A percentile compares a stretch with the other conserved stretches of the same genome.
These are phyloP conservation scores for Druon quercuslanigerum DNA, from an alignment of 1,140 invertebrate species.

Conservation along the genomic window DNA sequence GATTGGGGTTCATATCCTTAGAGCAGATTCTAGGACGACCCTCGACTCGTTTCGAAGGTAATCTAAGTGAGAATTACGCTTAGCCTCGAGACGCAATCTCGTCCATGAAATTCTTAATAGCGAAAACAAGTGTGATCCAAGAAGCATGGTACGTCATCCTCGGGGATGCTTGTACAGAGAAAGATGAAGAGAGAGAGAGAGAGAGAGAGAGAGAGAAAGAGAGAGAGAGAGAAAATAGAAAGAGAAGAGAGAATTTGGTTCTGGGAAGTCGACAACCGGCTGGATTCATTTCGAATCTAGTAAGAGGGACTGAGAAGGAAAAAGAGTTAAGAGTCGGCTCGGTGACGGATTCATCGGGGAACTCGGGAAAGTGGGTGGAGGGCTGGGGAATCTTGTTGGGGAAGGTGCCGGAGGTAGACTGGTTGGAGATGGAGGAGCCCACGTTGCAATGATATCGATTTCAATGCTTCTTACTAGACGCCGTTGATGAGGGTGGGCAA, in stretches of 20 bases:
- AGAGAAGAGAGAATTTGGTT: conserved; percentile 39
- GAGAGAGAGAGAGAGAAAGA: background rate
- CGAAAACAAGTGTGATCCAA: conserved; percentile 57
- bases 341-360: conserved; percentile 62
- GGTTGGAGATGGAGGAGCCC: conserved; percentile 61
- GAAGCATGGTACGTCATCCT: conserved; percentile 41
- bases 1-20: conserved; percentile 32
- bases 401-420: conserved; percentile 53
- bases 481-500: conserved; percentile 72
- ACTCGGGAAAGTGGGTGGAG: conserved; percentile 41
- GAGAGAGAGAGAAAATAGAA: too few relatives aligned
- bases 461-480: conserved; percentile 75
- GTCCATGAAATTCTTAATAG: conserved; percentile 55
- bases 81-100: conserved; percentile 49
- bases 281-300: conserved; percentile 14
- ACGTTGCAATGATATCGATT: conserved; percentile 76
- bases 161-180: conserved; percentile 28
- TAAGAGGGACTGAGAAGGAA: conserved; percentile 46
- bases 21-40: background rate
- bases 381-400: conserved; percentile 37
- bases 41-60: conserved; percentile 35
- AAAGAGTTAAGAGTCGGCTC: conserved; percentile 73
- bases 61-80: conserved; percentile 50
- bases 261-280: conserved; percentile 42
- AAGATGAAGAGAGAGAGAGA: too few relatives aligned